phyloP scores from a whole-genome alignment of 92 coral and sea anemone species.

The Zoanthus gigantus region DNA sequence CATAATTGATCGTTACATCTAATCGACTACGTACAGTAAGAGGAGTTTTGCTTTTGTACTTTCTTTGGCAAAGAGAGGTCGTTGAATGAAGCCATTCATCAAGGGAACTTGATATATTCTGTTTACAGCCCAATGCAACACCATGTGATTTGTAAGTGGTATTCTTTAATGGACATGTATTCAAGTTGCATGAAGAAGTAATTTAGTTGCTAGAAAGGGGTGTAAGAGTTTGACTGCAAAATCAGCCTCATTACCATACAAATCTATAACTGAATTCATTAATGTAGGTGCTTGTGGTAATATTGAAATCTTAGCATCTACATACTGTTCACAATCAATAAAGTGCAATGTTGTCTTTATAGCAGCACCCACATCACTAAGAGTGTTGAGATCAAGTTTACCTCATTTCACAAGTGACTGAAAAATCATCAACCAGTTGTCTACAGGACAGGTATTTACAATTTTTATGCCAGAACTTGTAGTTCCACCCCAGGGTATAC shows the following conservation, averaged over 20 bases:
- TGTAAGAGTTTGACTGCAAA: conserved; percentile 34
- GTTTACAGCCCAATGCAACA: conserved; percentile 31
- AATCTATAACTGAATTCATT: conserved; percentile 42
- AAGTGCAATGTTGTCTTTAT: conserved; percentile 38
- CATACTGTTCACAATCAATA: conserved; percentile 39
- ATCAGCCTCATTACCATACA: conserved; percentile 70
- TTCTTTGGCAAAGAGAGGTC: conserved; percentile 56
- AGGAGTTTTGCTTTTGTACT: conserved; percentile 58
- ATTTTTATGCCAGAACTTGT: conserved; percentile 42
- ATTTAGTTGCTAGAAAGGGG: conserved; percentile 35
- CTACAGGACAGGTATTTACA: conserved; percentile 45
- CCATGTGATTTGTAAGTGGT: conserved; percentile 33
- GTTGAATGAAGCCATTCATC: conserved; percentile 56
- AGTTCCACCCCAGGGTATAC: conserved; percentile 54
- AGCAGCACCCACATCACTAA: not conserved
- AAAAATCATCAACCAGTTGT: conserved; percentile 55
- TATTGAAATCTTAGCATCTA: conserved; percentile 44
- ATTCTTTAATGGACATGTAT: conserved; percentile 48
- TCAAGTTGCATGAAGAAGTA: conserved; percentile 47
- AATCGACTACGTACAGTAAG: conserved; percentile 30
- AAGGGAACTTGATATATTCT: conserved; percentile 33
- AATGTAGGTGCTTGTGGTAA: conserved; percentile 19
- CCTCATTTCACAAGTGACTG: conserved; percentile 47
- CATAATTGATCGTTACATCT: conserved; percentile 46
- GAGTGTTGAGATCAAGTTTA: not conserved